Evolutionary conservation across 2,113 vertebrate genomes (phyloP).

Genomic region (Centropus bengalensis): DNA sequence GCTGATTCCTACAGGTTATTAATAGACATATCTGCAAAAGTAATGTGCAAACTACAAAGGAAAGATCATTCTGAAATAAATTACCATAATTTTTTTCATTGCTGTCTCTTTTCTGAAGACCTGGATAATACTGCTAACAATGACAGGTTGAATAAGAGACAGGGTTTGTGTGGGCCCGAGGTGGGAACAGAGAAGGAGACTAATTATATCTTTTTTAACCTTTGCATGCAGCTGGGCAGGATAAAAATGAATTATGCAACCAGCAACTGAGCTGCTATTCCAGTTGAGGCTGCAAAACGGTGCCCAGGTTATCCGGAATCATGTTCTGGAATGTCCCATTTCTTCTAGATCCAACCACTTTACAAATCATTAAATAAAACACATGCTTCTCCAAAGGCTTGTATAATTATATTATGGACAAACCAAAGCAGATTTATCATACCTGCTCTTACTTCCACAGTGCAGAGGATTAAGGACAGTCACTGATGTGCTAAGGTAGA

Average conservation of each 20-base stretch:
- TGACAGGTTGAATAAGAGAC: constrained; percentile 62
- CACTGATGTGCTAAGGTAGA: neutral
- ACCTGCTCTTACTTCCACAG: neutral
- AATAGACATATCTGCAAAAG: constrained; percentile 57
- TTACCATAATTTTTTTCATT: constrained; percentile 72
- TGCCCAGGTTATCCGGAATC: neutral
- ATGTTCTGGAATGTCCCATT: neutral
- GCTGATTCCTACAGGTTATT: constrained; percentile 40
- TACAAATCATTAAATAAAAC: neutral
- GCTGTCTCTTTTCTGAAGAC: constrained; percentile 50
- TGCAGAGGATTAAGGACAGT: neutral
- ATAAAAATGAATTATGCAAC: constrained; percentile 38
- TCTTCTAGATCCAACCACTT: neutral
- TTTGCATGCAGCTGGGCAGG: constrained; percentile 50
- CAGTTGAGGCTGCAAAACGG: neutral
- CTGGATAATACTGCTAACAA: constrained; percentile 47
- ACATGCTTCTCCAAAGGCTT: neutral
- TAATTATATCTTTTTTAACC: constrained; percentile 64
- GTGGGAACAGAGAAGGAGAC: constrained; percentile 31
- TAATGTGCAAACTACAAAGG: constrained; percentile 61
- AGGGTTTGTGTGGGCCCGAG: constrained; percentile 57
- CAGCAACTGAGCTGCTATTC: neutral
- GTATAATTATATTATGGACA: neutral
- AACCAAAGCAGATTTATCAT: neutral
- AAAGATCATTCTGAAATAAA: constrained; percentile 64